A percentile compares a stretch with the other conserved stretches of the same genome.
phyloP scores from a whole-genome alignment of 2,113 vertebrate species.

The Gasterosteus nipponicus region DNA sequence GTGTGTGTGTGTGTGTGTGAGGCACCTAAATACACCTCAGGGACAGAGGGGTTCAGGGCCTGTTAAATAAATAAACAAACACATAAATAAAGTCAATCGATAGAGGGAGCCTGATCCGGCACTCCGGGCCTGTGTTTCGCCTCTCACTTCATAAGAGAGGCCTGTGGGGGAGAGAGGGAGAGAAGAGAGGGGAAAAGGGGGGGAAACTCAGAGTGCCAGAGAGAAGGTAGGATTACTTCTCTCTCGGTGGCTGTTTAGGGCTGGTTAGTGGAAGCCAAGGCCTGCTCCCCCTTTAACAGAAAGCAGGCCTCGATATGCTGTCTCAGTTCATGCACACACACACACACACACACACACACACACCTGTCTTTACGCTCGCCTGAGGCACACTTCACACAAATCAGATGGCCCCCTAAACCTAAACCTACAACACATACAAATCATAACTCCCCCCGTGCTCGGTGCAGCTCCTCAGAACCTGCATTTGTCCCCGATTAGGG shows the following conservation, averaged over 20 bases:
- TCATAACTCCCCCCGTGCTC: constrained; percentile 29
- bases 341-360: constrained; percentile 22
- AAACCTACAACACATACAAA: constrained; percentile 49
- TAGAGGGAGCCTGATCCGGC: constrained; percentile 68
- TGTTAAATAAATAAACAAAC: constrained; percentile 77
- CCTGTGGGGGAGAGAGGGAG: constrained; percentile 35
- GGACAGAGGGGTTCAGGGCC: constrained; percentile 60
- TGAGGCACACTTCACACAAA: constrained; percentile 56
- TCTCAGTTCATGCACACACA: constrained; percentile 16
- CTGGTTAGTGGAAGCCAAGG: constrained; percentile 58
- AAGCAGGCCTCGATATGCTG: constrained; percentile 50
- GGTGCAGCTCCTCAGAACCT: constrained; percentile 42
- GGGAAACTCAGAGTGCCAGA: constrained; percentile 19
- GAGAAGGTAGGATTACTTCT: constrained; percentile 70
- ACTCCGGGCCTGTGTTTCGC: constrained; percentile 67
- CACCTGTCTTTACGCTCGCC: constrained; percentile 42
- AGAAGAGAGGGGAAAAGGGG: constrained; percentile 2
- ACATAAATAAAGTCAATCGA: constrained; percentile 76
- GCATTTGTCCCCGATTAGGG: constrained; percentile 62
- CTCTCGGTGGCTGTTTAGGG: constrained; percentile 66
- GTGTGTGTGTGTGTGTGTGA: constrained; percentile 26
- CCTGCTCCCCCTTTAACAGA: constrained; percentile 64
- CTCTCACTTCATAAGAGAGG: constrained; percentile 68
- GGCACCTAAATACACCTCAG: constrained; percentile 64
- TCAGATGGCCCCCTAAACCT: constrained; percentile 49